Evolutionary conservation across 2,888 invertebrate genomes (phyloP), one percentile per base, ranked within the genome.

Genomic region (Dynastes tityus): DNA sequence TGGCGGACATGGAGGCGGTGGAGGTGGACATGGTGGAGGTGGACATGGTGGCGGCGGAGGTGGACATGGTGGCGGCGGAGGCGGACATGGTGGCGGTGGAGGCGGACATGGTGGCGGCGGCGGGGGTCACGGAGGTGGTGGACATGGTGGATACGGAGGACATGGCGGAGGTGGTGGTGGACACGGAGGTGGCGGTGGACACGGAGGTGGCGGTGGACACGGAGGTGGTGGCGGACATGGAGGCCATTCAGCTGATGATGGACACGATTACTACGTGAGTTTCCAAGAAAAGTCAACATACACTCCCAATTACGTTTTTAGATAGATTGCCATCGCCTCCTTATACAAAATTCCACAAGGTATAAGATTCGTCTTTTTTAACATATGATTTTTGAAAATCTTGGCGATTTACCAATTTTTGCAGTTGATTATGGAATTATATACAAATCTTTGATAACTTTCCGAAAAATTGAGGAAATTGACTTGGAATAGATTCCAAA

Each of bases 251-350:
- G 73, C 40, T 63, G 78, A 78, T 67, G 73, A 78, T 53, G 78
- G 65, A 64, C 78, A 78, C 11, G 78, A 78, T 37, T 73, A 78
- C 67, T 73, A 78, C 37, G 78, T 78, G 45, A 78, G 65, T 32
- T 32, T 32, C 32, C 5, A 32, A 5, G 0, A 2, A 4, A 32
- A 32, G 32, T 32, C 4, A 32, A 32, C 5, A 4, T 32, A 32
- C 51, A 22, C 32, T 29, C 22, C 27, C 27, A 51, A 55, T 40
- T 6, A 49, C 63, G n/a, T 63, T 27, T 29, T 45, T 8, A 0
- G 45, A 45, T 5, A 0, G 2, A 37, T 37, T 37, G 2, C 2
- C 3, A 37, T 37, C 5, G 5, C 5, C 5, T 37, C 0, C 5
- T 37, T 37, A 37, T 37, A 37, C 5, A 45, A 6, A 45, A 45